Conservation (phyloP, 2,797 vertebrate species). For the Amblyopsis hoosieri region DNA sequence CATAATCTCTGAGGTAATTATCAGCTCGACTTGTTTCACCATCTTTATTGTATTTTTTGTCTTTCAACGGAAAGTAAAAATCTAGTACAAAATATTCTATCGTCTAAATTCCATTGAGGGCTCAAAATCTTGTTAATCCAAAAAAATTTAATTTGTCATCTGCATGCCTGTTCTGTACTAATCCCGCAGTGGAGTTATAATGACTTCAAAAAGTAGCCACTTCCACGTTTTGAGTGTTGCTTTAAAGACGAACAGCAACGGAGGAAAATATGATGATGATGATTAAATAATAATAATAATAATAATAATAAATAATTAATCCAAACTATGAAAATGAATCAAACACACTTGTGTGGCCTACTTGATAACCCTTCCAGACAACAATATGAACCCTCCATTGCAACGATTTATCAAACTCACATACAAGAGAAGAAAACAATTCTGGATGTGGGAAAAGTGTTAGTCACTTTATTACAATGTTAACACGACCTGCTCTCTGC, state of each 20-base stretch:
- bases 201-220: constrained; percentile 24
- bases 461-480: constrained; percentile 56
- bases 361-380: background rate
- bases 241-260: background rate
- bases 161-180: constrained; percentile 50
- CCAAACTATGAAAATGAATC: too few species aligned
- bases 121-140: constrained; percentile 75
- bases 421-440: constrained; percentile 10
- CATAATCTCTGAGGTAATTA: constrained; percentile 83
- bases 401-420: background rate
- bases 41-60: constrained; percentile 68
- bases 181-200: constrained; percentile 46
- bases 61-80: constrained; percentile 55
- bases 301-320: too few species aligned
- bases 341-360: too few species aligned
- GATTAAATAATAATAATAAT: too few species aligned
- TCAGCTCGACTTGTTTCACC: constrained; percentile 75
- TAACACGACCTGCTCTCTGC: constrained; percentile 62
- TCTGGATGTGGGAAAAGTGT: background rate
- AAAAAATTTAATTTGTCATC: constrained; percentile 80
- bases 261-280: too few species aligned
- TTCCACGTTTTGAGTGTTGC: constrained; percentile 5
- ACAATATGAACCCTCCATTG: background rate
- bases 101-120: constrained; percentile 76
- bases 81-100: constrained; percentile 71